These are phyloP conservation scores for Heliconius hermathena DNA, from an alignment of 1,140 invertebrate species.

Conservation along the genomic window DNA sequence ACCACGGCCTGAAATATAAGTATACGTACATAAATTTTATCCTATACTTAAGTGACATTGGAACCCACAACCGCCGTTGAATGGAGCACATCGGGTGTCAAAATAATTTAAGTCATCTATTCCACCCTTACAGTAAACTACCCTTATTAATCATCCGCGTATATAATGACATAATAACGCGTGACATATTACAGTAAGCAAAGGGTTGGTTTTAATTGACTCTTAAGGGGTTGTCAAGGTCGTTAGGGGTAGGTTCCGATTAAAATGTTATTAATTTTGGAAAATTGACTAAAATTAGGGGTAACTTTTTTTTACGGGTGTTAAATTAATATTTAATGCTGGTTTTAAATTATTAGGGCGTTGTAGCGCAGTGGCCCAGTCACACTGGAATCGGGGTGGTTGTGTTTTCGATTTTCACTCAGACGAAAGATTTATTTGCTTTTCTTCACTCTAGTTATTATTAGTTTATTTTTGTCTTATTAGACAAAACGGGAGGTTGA, in stretches of 20 bases:
- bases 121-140: constrained; percentile 4
- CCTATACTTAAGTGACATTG: too few relatives aligned
- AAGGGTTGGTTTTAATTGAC: constrained; percentile 16
- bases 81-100: neutral
- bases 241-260: neutral
- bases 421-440: too few relatives aligned
- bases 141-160: constrained; percentile 24
- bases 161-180: constrained; percentile 34
- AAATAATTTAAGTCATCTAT: neutral
- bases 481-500: too few relatives aligned
- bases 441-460: too few relatives aligned
- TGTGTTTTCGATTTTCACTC: neutral
- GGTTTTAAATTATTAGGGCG: neutral
- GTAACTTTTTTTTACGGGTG: neutral
- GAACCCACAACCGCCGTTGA: neutral
- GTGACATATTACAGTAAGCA: constrained; percentile 21
- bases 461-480: too few relatives aligned
- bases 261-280: constrained; percentile 9
- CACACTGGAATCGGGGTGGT: too few relatives aligned
- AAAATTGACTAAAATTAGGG: neutral
- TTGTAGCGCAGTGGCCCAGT: too few relatives aligned
- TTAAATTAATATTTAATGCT: neutral
- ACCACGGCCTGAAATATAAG: too few relatives aligned
- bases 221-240: constrained; percentile 11
- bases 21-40: too few relatives aligned